Base-by-base conservation (phyloP, 2,797 vertebrate species). In the Gallirallus australis region DNA sequence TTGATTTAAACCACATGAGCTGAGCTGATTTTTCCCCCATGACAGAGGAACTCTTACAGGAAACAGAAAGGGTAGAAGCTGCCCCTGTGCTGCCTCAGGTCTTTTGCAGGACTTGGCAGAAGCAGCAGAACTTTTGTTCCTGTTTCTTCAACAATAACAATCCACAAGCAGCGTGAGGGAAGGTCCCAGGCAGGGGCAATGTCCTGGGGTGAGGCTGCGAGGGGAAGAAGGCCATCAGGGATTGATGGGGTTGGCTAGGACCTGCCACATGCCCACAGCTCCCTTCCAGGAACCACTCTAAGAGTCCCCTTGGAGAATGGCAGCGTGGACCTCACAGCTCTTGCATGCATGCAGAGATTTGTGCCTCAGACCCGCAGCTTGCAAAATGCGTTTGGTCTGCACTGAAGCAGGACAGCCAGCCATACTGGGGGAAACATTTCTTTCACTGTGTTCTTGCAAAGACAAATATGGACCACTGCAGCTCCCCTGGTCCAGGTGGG, bases 261-360 rank as follows among this genome's bases (percentile, higher is more conserved):
- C 17, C 16, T 68, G 4, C 31, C 31, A 33, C 12, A 27, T 0
- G 0, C 11, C 50, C 12, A 5, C 4, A 69, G 6, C 8, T 77
- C 16, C 17, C 19, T 70, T 42, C 27, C 14, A 53, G n/a, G 27
- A 82, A 7, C 37, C 15, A 9, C 31, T 56, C 24, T 21, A 8
- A 17, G 11, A 53, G 2, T 15, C 1, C 2, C 7, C 16, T n/a
- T 53, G 14, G 35, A 42, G 39, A 20, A 64, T 4, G 0, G 0
- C 11, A 10, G 5, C 45, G 37, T 70, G 42, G 7, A 45, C 37
- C 23, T 57, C 1, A 1, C n/a, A 57, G 37, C 14, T 45, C 33
- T 56, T 56, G 19, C 6, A 71, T 0, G 0, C 19, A 2, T 47
- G 39, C 39, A 79, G 42, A 31, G 64, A 71, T 75, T 42, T 30